A percentile compares a stretch with the other conserved stretches of the same genome.
These are phyloP conservation scores for Cephus spinipes DNA, from an alignment of 2,888 invertebrate genomes.

Conservation along the genomic window DNA sequence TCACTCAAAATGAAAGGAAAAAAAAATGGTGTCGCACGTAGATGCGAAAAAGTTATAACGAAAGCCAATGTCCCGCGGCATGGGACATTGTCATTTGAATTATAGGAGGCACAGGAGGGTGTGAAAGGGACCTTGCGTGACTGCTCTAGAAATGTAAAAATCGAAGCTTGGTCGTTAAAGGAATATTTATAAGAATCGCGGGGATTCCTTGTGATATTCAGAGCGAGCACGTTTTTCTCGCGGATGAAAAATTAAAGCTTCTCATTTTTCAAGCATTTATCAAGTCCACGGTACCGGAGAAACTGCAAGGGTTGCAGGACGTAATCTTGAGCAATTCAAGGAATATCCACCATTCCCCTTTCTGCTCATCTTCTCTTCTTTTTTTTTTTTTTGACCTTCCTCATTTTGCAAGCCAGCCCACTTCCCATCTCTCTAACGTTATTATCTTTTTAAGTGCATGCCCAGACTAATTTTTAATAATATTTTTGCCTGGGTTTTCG, in stretches of 20 bases:
- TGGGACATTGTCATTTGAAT: no score
- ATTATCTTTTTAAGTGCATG: constrained; percentile 30
- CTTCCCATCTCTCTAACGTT: not conserved
- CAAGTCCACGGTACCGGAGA: constrained; percentile 46
- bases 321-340: constrained; percentile 59
- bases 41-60: no score
- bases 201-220: constrained; percentile 29
- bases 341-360: constrained; percentile 43
- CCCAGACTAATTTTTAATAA: constrained; percentile 17
- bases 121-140: no score
- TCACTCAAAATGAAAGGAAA: no score
- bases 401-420: not conserved
- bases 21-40: no score
- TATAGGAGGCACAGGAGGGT: no score
- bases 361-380: constrained; percentile 21
- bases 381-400: constrained; percentile 23
- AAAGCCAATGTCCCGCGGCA: no score
- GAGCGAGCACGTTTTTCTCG: constrained; percentile 42
- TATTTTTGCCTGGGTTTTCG: constrained; percentile 14
- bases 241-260: constrained; percentile 21
- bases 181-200: constrained; percentile 41
- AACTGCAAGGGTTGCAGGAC: constrained; percentile 56
- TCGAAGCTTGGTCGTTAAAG: constrained; percentile 42
- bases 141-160: constrained; percentile 19
- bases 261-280: constrained; percentile 46